These are phyloP conservation scores for Notechis scutatus DNA, from an alignment of 2,113 vertebrate genomes.

Conservation along the genomic window DNA sequence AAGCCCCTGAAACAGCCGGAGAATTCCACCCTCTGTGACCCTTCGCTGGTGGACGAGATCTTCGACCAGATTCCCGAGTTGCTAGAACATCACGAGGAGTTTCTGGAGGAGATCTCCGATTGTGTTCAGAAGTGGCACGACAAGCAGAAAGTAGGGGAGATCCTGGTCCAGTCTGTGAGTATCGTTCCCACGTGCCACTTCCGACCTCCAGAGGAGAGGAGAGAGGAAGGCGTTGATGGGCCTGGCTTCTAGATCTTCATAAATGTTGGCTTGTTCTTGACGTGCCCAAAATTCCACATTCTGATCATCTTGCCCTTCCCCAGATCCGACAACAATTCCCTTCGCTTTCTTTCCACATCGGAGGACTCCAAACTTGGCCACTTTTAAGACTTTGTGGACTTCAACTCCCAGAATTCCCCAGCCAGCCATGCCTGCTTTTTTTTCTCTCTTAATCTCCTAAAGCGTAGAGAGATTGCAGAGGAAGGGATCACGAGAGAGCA, in stretches of 20 bases:
- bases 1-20: slow-evolving; percentile 94
- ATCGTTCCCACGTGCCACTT: accelerated
- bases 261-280: background rate
- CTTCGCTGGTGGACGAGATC: slow-evolving; percentile 93
- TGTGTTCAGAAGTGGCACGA: slow-evolving; percentile 92
- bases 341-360: background rate
- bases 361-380: too few species aligned
- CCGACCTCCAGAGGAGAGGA: background rate
- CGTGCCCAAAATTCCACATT: background rate
- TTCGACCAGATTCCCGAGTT: slow-evolving; percentile 98
- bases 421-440: too few species aligned
- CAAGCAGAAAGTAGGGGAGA: slow-evolving; percentile 89
- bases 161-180: slow-evolving; percentile 92
- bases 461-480: too few species aligned
- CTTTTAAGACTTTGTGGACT: too few species aligned
- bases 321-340: too few species aligned
- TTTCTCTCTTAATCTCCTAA: too few species aligned
- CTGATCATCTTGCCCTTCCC: background rate
- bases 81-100: slow-evolving; percentile 94
- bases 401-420: too few species aligned
- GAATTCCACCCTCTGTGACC: slow-evolving; percentile 86
- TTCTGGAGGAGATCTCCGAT: slow-evolving; percentile 87
- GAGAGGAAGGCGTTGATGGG: background rate
- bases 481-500: too few species aligned
- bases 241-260: background rate